Evolutionary conservation across 2,797 vertebrate species (phyloP), one percentile per base, ranked within the genome.

Genomic region (Eulemur albifrons): DNA sequence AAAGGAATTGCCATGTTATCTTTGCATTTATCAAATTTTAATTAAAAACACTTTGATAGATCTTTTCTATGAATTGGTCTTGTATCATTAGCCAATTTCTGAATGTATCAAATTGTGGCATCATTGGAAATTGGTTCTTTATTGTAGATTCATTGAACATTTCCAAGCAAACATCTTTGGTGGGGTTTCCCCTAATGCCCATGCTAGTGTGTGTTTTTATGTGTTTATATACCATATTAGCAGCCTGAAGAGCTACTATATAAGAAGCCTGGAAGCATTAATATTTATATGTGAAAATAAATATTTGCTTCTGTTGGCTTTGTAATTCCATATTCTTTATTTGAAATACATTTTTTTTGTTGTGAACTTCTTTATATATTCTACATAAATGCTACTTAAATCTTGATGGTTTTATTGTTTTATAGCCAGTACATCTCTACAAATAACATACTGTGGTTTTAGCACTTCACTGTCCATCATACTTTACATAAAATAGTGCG

Each of bases 361-460:
- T 92, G 94, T 81, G 45, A 85, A 93, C n/a, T 57, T 95, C 17
- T 88, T 50, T 86, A 48, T 63, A 43, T 84, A 87, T 85, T 89
- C 15, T 86, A 57, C 20, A 40, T 84, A 92, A 95, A 72, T 79
- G 32, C 14, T 48, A 76, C 38, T 85, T 90, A 27, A 17, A 7
- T 85, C 83, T 92, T 87, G n/a, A 63, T 90, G 40, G 8, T 54
- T 93, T 92, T 82, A 76, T 96, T 88, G 27, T 88, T 93, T 92
- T 21, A 80, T 83, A 86, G 50, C 43, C 21, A 77, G 30, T 32
- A 7, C 4, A 59, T 88, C 52, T 95, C 65, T 84, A 59, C 50
- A 89, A 25, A 61, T 93, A 85, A 52, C 45, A 84, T 17, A 50
- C 2, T 70, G 10, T 84, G 12, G 20, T 88, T 91, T 85, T 72